Base-by-base conservation (phyloP, 1,140 invertebrate species). In the Achatina immaculata region DNA sequence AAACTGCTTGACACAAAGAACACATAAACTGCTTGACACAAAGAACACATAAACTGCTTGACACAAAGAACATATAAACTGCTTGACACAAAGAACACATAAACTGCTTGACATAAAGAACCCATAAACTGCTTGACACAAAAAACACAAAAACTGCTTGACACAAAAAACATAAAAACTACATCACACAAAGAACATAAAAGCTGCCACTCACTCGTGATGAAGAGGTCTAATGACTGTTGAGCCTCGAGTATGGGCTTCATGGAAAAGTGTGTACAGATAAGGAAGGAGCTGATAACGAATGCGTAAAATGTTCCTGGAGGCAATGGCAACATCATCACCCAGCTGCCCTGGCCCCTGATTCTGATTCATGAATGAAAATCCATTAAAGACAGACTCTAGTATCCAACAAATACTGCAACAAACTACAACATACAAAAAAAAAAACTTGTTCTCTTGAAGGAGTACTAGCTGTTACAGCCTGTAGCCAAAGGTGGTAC, bases 211-310 rank as follows among this genome's bases (percentile, higher is more conserved):
- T 81, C 81, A 90, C 87, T 90, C 90, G 75, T 89, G 86, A 78
- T 90, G 85, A 14, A 91, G 81, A 40, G 89, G 88, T 71, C 90
- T 71, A 9, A 89, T 86, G 6, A 91, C 90, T 7, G 90, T 90
- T 14, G 71, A 40, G 11, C 89, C 90, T 28, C 73, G 34, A 11
- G 69, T 83, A 78, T 90, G 88, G 34, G 88, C 86, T 36, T 86
- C 43, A 66, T 89, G 85, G 80, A 91, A 90, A 58, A 90, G 81
- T 14, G 88, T 90, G 84, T 91, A 90, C 38, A 91, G 82, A 74
- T 90, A 91, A 0, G 90, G 90, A 28, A 91, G 84, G 1, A 91
- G 84, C 80, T 82, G 84, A 78, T 91, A 91, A 51, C 90, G 84
- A 19, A 88, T 89, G 55, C 85, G 80, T 79, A 91, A 69, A 21